phyloP scores from a whole-genome alignment of 2,888 invertebrate genomes.

The Tortricodes alternella region DNA sequence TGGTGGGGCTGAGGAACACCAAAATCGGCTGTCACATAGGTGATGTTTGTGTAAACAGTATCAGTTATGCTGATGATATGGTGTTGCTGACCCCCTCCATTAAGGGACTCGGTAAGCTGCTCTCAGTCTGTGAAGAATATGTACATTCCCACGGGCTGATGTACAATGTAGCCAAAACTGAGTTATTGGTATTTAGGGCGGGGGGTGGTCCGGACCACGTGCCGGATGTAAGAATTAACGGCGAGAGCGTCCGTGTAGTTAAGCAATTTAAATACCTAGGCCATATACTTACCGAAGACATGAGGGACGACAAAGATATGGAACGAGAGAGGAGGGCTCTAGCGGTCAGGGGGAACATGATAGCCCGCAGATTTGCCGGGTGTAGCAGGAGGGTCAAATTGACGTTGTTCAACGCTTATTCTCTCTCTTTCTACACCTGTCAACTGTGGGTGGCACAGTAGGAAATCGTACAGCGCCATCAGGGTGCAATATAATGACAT shows the following conservation, averaged over 20 bases:
- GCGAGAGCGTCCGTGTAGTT: not conserved
- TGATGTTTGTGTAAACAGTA: not conserved
- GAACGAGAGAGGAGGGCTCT: too few relatives aligned
- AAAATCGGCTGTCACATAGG: not conserved
- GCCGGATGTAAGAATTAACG: not conserved
- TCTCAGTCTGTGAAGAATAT: constrained; percentile 14
- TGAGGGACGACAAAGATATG: too few relatives aligned
- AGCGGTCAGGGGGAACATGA: too few relatives aligned
- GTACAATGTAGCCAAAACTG: constrained; percentile 15
- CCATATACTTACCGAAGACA: not conserved
- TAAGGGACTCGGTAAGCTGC: constrained; percentile 14
- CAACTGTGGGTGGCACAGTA: too few relatives aligned
- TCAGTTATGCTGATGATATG: not conserved
- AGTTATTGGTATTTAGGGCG: constrained; percentile 10
- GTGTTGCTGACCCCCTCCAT: not conserved
- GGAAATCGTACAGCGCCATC: too few relatives aligned
- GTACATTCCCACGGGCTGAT: constrained; percentile 2
- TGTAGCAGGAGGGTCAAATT: too few relatives aligned
- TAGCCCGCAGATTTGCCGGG: too few relatives aligned
- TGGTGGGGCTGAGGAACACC: not conserved
- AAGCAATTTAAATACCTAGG: constrained; percentile 8
- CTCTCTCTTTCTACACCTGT: too few relatives aligned
- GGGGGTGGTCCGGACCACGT: constrained; percentile 9
- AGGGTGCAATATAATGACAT: too few relatives aligned
- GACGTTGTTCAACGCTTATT: too few relatives aligned